Percentiles rank a stretch among this genome's conserved stretches.
These are phyloP conservation scores for Ylistrum balloti DNA, from an alignment of 1,140 invertebrate genomes.

Conservation along the genomic window DNA sequence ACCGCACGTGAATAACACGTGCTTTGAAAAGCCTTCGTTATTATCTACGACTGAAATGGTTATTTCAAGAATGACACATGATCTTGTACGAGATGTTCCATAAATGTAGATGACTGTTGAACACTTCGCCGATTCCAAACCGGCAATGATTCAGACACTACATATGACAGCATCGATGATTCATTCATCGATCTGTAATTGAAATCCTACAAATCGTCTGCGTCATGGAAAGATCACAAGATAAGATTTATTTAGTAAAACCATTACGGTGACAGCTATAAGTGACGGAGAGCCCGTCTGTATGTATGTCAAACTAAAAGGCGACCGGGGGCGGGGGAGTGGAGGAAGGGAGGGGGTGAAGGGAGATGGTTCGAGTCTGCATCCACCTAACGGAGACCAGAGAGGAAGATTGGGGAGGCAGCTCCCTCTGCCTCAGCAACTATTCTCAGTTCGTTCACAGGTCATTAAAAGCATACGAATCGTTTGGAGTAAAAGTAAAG, in stretches of 20 bases:
- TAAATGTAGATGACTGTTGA: conserved; percentile 30
- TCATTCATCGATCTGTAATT: not conserved
- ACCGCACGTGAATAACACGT: not conserved
- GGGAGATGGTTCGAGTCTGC: too few relatives aligned
- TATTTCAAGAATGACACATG: conserved; percentile 8
- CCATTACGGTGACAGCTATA: not conserved
- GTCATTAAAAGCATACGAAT: conserved; percentile 33
- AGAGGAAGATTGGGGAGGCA: too few relatives aligned
- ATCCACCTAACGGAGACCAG: too few relatives aligned
- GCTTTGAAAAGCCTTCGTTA: not conserved
- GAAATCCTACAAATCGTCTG: conserved; percentile 32
- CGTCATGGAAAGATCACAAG: conserved; percentile 16
- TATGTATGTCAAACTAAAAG: not conserved
- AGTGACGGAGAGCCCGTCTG: conserved; percentile 4
- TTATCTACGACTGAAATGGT: not conserved
- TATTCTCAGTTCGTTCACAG: not conserved
- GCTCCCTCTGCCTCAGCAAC: not conserved
- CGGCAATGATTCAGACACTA: not conserved
- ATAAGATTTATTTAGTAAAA: conserved; percentile 14
- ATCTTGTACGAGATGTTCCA: not conserved
- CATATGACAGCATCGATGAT: conserved; percentile 8
- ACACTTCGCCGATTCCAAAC: not conserved
- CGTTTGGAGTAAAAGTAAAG: conserved; percentile 19
- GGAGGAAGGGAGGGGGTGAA: too few relatives aligned
- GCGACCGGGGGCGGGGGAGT: not conserved